Evolutionary conservation across 2,888 invertebrate genomes (phyloP).

Genomic region (Pristionchus japonicus): DNA sequence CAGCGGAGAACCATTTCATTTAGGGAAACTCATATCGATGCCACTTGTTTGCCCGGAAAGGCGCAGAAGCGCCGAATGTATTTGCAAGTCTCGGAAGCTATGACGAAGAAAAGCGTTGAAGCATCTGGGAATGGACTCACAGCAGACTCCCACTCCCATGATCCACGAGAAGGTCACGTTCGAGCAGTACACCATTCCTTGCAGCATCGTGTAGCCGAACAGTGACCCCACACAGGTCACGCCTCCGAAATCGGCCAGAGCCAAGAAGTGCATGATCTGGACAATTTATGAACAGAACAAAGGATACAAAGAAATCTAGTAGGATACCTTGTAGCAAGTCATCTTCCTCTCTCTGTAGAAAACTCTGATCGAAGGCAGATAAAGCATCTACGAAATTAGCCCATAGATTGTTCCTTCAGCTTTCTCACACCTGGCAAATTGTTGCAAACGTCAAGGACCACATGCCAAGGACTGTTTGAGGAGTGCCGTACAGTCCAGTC

Average conservation of each 20-base stretch:
- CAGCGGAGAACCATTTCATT: no score
- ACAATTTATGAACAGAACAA: not conserved
- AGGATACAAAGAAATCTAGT: no score
- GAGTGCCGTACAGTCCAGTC: not conserved
- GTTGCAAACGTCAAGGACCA: conserved; percentile 6
- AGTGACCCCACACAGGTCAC: not conserved
- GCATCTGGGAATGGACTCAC: no score
- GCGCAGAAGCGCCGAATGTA: no score
- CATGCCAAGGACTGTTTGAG: not conserved
- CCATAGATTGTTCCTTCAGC: no score
- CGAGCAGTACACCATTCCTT: not conserved
- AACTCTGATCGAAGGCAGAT: not conserved
- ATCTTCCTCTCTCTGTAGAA: not conserved
- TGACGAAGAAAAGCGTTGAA: not conserved
- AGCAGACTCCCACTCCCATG: not conserved
- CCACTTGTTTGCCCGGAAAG: no score
- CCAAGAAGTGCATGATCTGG: not conserved
- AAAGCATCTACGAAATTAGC: no score
- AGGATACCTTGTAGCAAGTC: not conserved
- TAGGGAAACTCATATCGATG: no score
- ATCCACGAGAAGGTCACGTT: not conserved
- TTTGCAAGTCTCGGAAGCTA: not conserved
- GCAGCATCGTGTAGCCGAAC: not conserved
- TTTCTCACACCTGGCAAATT: not conserved
- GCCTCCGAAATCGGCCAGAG: not conserved